phyloP scores from a whole-genome alignment of 92 coral and sea anemone genomes.

The Paragorgia papillata region DNA sequence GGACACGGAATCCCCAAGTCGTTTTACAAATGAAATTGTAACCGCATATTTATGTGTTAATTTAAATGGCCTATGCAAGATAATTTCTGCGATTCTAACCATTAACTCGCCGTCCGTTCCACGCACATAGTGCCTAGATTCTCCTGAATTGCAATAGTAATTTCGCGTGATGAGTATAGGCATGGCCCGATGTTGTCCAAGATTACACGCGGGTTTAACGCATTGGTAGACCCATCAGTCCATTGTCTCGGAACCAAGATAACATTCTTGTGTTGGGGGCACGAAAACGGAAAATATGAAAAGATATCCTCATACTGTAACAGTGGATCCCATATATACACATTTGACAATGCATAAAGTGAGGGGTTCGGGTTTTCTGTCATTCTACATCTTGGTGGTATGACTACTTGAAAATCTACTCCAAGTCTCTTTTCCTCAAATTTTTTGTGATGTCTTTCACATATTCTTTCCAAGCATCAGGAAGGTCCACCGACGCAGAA shows the following conservation, averaged over 20 bases:
- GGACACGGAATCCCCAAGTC: constrained; percentile 29
- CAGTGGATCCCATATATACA: constrained; percentile 51
- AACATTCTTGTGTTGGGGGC: constrained; percentile 31
- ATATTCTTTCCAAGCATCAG: too few species aligned
- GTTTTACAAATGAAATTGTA: constrained; percentile 27
- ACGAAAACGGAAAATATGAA: constrained; percentile 17
- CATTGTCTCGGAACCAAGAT: constrained; percentile 30
- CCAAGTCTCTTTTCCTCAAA: too few species aligned
- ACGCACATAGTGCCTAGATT: constrained; percentile 46
- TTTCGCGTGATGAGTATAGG: constrained; percentile 26
- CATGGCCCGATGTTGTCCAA: constrained; percentile 44
- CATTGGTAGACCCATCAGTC: constrained; percentile 54
- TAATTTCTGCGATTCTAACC: constrained; percentile 13
- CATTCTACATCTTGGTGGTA: too few species aligned
- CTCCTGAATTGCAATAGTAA: constrained; percentile 44
- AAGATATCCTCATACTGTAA: constrained; percentile 29
- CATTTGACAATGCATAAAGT: constrained; percentile 28
- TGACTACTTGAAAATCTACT: too few species aligned
- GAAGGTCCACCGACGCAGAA: too few species aligned
- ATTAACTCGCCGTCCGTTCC: constrained; percentile 53
- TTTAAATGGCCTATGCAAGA: constrained; percentile 42
- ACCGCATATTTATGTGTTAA: constrained; percentile 53
- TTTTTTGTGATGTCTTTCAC: too few species aligned
- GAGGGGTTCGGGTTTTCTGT: too few species aligned
- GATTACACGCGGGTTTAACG: constrained; percentile 50